Evolutionary conservation across 2,113 vertebrate species (phyloP).

Genomic region (Rhagologus leucostigma): DNA sequence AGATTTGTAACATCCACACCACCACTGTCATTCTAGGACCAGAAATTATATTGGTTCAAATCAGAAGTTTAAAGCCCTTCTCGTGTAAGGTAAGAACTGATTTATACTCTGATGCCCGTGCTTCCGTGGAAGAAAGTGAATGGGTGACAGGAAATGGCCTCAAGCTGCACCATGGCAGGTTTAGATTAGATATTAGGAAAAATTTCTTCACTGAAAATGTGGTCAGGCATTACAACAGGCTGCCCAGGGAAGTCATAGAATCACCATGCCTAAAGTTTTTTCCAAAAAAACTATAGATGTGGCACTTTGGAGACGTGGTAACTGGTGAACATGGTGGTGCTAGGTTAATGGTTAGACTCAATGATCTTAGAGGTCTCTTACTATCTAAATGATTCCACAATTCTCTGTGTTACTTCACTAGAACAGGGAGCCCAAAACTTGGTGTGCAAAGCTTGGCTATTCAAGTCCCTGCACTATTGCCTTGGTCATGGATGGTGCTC

Average conservation of each 20-base stretch:
- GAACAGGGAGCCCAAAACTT: accelerated
- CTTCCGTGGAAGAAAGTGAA: not conserved
- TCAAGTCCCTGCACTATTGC: not conserved
- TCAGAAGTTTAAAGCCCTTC: not conserved
- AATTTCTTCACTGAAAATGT: not conserved
- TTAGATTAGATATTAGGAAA: not conserved
- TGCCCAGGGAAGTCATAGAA: not conserved
- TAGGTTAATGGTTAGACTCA: not conserved
- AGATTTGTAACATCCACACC: not conserved
- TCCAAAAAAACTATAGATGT: not conserved
- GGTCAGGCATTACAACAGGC: not conserved
- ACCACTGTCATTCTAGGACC: not conserved
- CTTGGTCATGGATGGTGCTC: accelerated
- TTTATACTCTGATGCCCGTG: not conserved
- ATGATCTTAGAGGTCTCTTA: not conserved
- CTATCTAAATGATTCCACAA: not conserved
- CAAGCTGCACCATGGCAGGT: not conserved
- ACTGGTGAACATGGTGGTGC: not conserved
- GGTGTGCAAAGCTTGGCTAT: not conserved
- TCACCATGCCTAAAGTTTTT: not conserved
- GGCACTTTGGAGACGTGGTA: not conserved
- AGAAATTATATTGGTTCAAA: not conserved
- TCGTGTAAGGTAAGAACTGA: accelerated
- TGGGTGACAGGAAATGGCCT: not conserved
- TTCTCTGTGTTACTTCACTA: not conserved